Base-by-base conservation (phyloP, 2,113 vertebrate species). In the Vanacampus margaritifer region DNA sequence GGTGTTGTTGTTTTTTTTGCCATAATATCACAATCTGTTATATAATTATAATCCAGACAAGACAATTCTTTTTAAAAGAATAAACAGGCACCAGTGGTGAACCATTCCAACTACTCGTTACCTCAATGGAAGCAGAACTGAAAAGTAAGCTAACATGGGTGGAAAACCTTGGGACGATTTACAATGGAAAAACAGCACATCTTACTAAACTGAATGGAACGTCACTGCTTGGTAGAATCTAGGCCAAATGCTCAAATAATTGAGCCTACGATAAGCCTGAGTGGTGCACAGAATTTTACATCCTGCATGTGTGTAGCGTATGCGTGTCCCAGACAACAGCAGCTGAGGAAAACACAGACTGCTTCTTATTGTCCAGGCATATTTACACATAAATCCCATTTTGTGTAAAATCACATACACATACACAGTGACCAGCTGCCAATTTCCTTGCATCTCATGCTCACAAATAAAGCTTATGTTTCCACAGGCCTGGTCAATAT, bases 371-470 rank as follows among this genome's bases (percentile, higher is more conserved):
- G 59, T 80, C 73, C 69, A 4, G 58, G 64, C 45, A 45, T 67
- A 83, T 69, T 79, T 72, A 64, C 62, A 64, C 64, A 71, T 72
- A 69, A 68, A 78, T 82, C 64, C 64, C 28, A 64, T 78, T 54
- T 54, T 26, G 24, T 14, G 13, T 54, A 24, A 24, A 32, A 57
- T 57, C 5, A 32, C 16, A 28, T 5, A 53, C 17, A 23, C 21
- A 59, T 36, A 37, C 32, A n/a, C 32, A 59, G 19, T 70, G 66
- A 57, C 60, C 64, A 16, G 19, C 41, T 50, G 35, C 41, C 46
- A 57, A 32, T 62, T 66, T 71, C 45, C 64, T 57, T 69, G 36
- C 23, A 9, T 53, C 39, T 45, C 59, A 60, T 57, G 26, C 28
- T 10, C 23, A 43, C 58, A 65, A 16, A 58, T 19, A 13, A 6